Conservation (phyloP, 1,140 invertebrate species). For the Sitodiplosis mosellana region DNA sequence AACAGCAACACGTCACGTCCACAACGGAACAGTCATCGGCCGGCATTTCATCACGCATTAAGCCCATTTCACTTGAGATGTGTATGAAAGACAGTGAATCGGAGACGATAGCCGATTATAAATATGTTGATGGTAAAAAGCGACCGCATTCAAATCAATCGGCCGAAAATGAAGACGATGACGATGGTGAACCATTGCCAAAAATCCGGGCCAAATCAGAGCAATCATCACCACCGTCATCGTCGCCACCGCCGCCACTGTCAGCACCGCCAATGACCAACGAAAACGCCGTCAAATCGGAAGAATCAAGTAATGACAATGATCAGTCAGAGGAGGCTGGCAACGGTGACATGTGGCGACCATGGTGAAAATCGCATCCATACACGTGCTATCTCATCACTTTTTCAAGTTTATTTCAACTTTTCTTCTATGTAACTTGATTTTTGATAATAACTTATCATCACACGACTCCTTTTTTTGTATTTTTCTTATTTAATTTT, state of each 20-base stretch:
- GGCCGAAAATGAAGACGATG: conserved; percentile 16
- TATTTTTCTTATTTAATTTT: too few species aligned
- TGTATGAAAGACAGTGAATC: conserved; percentile 1
- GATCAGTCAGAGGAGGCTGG: conserved; percentile 11
- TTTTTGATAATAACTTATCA: background rate
- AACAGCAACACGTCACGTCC: conserved; percentile 22
- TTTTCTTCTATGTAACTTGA: background rate
- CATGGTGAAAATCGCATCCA: conserved; percentile 27
- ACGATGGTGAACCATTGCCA: conserved; percentile 14
- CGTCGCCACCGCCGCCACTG: too few species aligned
- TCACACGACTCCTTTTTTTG: too few species aligned
- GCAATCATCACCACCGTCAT: conserved; percentile 10
- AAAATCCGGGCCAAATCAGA: conserved; percentile 14
- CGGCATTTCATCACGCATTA: conserved; percentile 2
- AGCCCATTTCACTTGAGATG: background rate
- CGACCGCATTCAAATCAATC: conserved; percentile 10
- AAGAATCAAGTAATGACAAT: conserved; percentile 8
- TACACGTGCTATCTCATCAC: too few species aligned
- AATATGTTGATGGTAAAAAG: conserved; percentile 11
- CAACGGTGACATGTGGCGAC: conserved; percentile 30
- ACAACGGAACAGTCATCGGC: conserved; percentile 11
- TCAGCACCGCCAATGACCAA: too few species aligned
- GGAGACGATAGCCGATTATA: conserved; percentile 11
- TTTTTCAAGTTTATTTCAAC: too few species aligned
- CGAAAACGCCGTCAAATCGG: conserved; percentile 7